A percentile compares a stretch with the other conserved stretches of the same genome.
phyloP scores from a whole-genome alignment of 2,888 invertebrate species.

The Tortricodes alternella region DNA sequence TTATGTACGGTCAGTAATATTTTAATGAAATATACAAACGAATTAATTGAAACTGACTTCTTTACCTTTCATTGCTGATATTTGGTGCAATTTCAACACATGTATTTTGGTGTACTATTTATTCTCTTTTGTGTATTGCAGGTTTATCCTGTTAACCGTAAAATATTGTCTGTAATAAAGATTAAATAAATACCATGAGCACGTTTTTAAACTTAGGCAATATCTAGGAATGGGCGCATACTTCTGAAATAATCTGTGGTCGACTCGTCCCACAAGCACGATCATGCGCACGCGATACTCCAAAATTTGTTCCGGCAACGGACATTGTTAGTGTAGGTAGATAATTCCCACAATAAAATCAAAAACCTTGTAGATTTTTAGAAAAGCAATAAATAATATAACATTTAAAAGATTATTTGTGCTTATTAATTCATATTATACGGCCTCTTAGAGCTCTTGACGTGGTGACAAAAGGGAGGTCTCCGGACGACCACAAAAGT shows the following conservation, averaged over 20 bases:
- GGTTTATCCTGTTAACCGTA: no score
- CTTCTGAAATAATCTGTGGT: constrained; percentile 41
- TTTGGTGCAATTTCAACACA: no score
- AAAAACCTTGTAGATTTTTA: constrained; percentile 53
- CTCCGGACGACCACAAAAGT: constrained; percentile 71
- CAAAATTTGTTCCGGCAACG: constrained; percentile 70
- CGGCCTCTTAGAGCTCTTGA: constrained; percentile 75
- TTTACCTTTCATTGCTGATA: no score
- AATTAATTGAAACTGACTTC: no score
- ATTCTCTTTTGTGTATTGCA: no score
- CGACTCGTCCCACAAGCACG: constrained; percentile 47
- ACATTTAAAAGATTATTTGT: constrained; percentile 76
- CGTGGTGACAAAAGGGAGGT: constrained; percentile 71
- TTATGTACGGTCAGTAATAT: no score
- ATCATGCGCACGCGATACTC: constrained; percentile 69
- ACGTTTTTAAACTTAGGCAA: no score
- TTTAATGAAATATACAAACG: no score
- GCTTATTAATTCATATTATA: constrained; percentile 83
- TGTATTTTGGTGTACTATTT: no score
- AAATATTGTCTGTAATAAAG: no score
- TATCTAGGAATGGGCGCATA: no score
- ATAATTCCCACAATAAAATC: constrained; percentile 58
- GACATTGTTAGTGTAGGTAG: constrained; percentile 49
- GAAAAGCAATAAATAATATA: constrained; percentile 72
- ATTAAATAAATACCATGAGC: no score